Conservation (phyloP, 2,113 vertebrate species). For the Ptilonorhynchus violaceus region DNA sequence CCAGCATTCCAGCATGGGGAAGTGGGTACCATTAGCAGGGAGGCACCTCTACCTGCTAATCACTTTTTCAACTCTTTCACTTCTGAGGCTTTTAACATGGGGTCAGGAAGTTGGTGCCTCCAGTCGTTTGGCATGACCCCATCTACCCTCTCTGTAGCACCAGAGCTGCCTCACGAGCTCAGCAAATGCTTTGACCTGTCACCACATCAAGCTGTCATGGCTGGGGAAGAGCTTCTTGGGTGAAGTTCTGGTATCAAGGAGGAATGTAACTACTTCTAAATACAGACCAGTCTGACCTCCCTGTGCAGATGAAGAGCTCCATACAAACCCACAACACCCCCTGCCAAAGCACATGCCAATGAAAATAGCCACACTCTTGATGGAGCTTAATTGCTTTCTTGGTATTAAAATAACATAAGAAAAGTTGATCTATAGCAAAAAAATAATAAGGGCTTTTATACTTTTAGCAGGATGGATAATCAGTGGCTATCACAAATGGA, state of each 20-base stretch:
- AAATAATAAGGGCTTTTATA: neutral
- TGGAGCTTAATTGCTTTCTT: neutral
- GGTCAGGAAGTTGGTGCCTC: neutral
- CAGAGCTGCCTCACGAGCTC: neutral
- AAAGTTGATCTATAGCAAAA: neutral
- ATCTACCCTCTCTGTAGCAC: accelerated
- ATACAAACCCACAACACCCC: neutral
- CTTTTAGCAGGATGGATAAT: neutral
- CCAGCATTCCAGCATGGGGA: neutral
- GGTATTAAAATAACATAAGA: neutral
- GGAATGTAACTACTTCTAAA: neutral
- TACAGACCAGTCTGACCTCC: neutral
- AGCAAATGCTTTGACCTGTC: neutral
- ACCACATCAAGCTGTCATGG: neutral
- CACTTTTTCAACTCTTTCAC: neutral
- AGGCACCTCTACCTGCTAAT: neutral
- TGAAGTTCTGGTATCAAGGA: neutral
- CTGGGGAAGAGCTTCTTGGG: neutral
- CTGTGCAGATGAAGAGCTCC: neutral
- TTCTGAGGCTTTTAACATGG: neutral
- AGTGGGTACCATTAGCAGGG: neutral
- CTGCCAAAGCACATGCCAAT: neutral
- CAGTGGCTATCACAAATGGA: neutral
- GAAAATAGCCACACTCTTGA: neutral
- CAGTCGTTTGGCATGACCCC: neutral